These are phyloP conservation scores for Drusus annulatus DNA, from an alignment of 1,140 invertebrate genomes.

Conservation along the genomic window DNA sequence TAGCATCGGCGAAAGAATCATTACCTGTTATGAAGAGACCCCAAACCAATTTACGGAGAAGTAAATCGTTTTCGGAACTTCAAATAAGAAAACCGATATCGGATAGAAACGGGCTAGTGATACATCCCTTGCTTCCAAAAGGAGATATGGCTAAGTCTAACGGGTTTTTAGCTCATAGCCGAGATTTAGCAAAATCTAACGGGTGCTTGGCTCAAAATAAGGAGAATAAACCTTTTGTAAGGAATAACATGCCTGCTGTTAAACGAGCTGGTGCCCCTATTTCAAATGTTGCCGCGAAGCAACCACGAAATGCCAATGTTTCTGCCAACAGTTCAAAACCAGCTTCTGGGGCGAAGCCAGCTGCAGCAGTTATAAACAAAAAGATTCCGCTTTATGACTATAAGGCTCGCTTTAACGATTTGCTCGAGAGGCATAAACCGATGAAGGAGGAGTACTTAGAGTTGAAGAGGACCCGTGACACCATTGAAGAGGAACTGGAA, in stretches of 20 bases:
- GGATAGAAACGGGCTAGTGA: slow-evolving; percentile 42
- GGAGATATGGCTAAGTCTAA: slow-evolving; percentile 19
- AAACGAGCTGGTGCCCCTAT: slow-evolving; percentile 30
- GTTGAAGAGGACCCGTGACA: slow-evolving; percentile 61
- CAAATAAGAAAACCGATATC: slow-evolving; percentile 43
- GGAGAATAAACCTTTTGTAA: slow-evolving; percentile 46
- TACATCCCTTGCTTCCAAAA: slow-evolving; percentile 44
- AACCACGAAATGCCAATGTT: slow-evolving; percentile 13
- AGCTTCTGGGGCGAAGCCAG: neutral
- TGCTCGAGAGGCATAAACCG: slow-evolving; percentile 68
- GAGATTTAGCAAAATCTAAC: too few species aligned
- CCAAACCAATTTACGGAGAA: slow-evolving; percentile 40
- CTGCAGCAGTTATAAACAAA: neutral
- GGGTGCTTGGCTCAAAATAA: slow-evolving; percentile 34
- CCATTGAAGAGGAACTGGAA: slow-evolving; percentile 57
- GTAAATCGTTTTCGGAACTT: slow-evolving; percentile 50
- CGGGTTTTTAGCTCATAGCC: too few species aligned
- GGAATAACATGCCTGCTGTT: neutral
- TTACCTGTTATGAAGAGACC: slow-evolving; percentile 23
- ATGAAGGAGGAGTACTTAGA: slow-evolving; percentile 60
- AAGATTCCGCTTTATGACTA: slow-evolving; percentile 66
- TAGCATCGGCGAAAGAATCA: slow-evolving; percentile 7
- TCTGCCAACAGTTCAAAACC: neutral
- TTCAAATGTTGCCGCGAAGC: slow-evolving; percentile 30
- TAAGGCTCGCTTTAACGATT: slow-evolving; percentile 65